Base-by-base conservation (phyloP, 92 coral and sea anemone genomes). In the Metridium senile region DNA sequence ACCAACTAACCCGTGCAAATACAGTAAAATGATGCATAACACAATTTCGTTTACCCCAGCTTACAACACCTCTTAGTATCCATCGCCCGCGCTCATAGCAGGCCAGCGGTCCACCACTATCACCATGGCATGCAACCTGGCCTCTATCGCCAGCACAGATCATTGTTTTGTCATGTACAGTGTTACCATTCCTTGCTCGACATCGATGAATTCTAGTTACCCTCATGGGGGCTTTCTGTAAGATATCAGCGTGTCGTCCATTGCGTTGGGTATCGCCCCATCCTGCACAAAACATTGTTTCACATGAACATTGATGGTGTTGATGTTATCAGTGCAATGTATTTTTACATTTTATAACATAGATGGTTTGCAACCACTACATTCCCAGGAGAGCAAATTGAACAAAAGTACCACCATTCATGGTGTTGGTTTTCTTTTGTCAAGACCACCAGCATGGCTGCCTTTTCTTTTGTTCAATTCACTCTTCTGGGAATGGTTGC, bases 101-200 rank as follows among this genome's bases (percentile, higher is more conserved):
- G 31, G 69, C n/a, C n/a, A 63, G 31, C 39, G 69, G 69, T 29
- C 69, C 69, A 28, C 69, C 69, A 30, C 69, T 63, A 19, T 63
- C 69, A 63, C 69, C 69, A 63, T 63, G 69, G 23, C 69, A 63
- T 27, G 20, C 69, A 63, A 11, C 21, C 16, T 30, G 35, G 3
- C 45, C 69, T 28, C 69, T 26, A 4, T 4, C 45, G 1, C 43
- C 69, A 1, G 69, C 69, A 20, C 69, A 63, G n/a, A 63, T 63
- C 69, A 63, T 63, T 1, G 69, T 1, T 11, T 7, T 3, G 8
- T 29, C 69, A 19, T 63, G 69, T 8, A 63, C 69, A 28, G 39
- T 63, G 69, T 26, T 18, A 30, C 69, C 69, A 20, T 63, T 63
- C 31, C 45, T 28, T 63, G 43, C 23, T 28, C 43, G 29, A 30